Evolutionary conservation across 2,888 invertebrate genomes (phyloP), one percentile per base, ranked within the genome.

Genomic region (Hylaea fasciaria): DNA sequence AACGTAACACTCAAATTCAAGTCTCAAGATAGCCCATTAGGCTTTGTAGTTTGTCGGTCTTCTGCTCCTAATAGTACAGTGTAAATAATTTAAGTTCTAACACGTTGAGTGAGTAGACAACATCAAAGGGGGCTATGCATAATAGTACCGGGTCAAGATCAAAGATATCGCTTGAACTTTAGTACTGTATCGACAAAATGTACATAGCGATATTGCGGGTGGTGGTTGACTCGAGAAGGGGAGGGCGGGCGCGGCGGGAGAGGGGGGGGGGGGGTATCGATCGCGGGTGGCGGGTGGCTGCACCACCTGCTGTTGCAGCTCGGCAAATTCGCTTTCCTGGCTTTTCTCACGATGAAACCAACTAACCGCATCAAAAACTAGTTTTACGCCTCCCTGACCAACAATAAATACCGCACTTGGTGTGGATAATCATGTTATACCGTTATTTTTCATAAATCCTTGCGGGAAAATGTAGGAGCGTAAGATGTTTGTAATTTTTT

Each of bases 221-320:
- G 66, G 51, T 48, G 59, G 63, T 64, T 58, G 60, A 60, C 47
- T 47, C 39, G 64, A 49, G 64, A 52, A 44, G 68, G 22, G 59
- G 71, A 67, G 56, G 68, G 60, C 62, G 65, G 64, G 53, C 14
- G 57, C 59, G 62, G 62, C 54, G 65, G 60, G 63, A 63, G 64
- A 68, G 62, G 58, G 68, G 66, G 64, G 66, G 64, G 70, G 62
- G 68, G 72, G 69, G 64, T 89, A 89, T 89, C 82, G 89, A 89
- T 89, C 89, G 78, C 66, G 64, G 70, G 68, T 73, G 62, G 68
- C 71, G 49, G 28, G 40, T 51, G 76, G 74, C 71, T 87, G 87
- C 87, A 87, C 80, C 82, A 82, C 83, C 85, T 82, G 82, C 79
- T 58, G 55, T 69, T 85, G 86, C 87, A 87, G 76, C 79, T 72